Percentiles rank a stretch among this genome's conserved stretches.
Conservation (phyloP, 2,113 vertebrate genomes). For the Silurus meridionalis region DNA sequence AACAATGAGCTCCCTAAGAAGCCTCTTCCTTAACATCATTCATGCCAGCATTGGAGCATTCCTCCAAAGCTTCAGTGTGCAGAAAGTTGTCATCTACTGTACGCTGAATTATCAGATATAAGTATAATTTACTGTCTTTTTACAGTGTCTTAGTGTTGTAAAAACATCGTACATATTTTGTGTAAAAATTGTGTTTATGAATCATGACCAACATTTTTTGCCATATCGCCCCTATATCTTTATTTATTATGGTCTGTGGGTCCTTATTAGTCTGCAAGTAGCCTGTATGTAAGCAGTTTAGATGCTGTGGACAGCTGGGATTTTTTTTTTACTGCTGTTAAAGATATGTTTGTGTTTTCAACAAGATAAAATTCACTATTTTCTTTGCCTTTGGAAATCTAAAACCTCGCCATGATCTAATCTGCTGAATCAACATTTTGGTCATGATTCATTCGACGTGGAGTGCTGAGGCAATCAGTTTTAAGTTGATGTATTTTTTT, state of each 20-base stretch:
- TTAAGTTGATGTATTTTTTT: not conserved
- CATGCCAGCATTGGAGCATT: slow-evolving; percentile 63
- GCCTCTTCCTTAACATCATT: slow-evolving; percentile 59
- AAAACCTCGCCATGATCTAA: slow-evolving; percentile 41
- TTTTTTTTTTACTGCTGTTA: not conserved
- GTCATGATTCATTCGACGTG: slow-evolving; percentile 20
- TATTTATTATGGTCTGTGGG: not conserved
- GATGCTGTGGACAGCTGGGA: not conserved
- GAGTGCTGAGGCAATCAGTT: slow-evolving; percentile 7
- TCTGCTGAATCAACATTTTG: slow-evolving; percentile 42
- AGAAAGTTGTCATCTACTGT: not conserved
- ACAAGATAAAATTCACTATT: slow-evolving; percentile 19
- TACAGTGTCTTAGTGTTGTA: not conserved
- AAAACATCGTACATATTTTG: not conserved
- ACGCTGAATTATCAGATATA: not conserved
- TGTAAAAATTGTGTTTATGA: not conserved
- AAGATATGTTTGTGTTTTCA: slow-evolving; percentile 33
- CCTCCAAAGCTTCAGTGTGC: not conserved
- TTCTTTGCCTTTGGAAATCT: slow-evolving; percentile 29
- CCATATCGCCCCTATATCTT: not conserved
- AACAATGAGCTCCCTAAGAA: slow-evolving; percentile 68
- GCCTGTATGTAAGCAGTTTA: not conserved
- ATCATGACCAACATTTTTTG: not conserved
- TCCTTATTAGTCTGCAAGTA: not conserved
- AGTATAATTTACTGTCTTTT: not conserved